Base-by-base conservation (phyloP, 2,888 invertebrate species). In the Linnaemya vulpina region DNA sequence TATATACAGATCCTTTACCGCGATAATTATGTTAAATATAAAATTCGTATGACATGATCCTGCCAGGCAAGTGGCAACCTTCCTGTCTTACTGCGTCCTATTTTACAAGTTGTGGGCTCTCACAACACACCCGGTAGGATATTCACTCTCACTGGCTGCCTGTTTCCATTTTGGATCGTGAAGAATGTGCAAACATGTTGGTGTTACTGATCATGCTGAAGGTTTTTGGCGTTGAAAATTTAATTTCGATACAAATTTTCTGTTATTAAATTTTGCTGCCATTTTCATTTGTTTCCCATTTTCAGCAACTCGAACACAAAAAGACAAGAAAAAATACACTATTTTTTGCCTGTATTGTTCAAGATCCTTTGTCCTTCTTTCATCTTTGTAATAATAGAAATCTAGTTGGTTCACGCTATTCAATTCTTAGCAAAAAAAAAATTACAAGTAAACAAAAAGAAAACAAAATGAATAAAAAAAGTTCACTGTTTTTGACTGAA, bases 221-320 rank as follows among this genome's bases (percentile, higher is more conserved):
- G 74, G 38, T 60, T 86, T 83, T 87, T n/a, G 76, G 83, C 86
- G 86, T 81, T 86, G 85, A 87, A 87, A 87, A 87, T 87, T 87
- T 87, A 87, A 87, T 87, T 87, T 87, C 82, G 73, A 84, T 85
- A n/a, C n/a, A 30, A 3, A 30, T 86, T 83, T 79, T 86, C 73
- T 87, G 68, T 46, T 38, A 71, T 22, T 40, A 76, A 68, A 67
- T 46, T 71, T 70, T 80, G 0, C 11, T 58, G 8, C 10, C 51
- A n/a, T 55, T 60, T 25, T 58, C 46, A 68, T 40, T 65, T 76
- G 71, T 80, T 65, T 70, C 74, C 63, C 22, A 10, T 73, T 78
- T 70, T 53, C n/a, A 40, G 43, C 15, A 79, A 67, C 68, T 30
- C 25, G 46, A 67, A 60, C 11, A 35, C 10, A 22, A 49, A 22